Evolutionary conservation across 2,888 invertebrate genomes (phyloP).

Genomic region (Heliothis peltigera): DNA sequence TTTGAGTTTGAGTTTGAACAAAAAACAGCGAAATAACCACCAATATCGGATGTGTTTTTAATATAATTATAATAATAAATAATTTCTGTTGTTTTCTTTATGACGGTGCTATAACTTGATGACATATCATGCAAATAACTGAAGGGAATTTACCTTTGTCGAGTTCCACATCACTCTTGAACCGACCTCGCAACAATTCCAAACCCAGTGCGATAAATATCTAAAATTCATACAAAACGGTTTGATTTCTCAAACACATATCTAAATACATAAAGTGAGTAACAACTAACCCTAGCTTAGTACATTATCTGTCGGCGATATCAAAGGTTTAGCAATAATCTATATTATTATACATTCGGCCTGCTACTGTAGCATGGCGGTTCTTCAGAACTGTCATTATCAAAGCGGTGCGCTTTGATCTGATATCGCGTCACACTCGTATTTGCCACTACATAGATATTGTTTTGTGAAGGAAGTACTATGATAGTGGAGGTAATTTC

Average conservation of each 20-base stretch:
- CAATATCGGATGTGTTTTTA: no score
- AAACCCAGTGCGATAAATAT: constrained; percentile 33
- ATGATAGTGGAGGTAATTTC: constrained; percentile 53
- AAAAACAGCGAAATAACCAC: no score
- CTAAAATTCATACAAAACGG: constrained; percentile 28
- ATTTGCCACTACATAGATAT: constrained; percentile 82
- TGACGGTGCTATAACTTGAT: no score
- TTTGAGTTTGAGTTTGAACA: no score
- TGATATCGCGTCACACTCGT: constrained; percentile 78
- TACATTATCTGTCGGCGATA: constrained; percentile 68
- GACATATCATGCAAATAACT: neutral
- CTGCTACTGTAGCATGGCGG: constrained; percentile 81
- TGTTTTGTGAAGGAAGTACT: constrained; percentile 68
- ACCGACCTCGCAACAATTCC: constrained; percentile 30
- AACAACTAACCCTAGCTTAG: constrained; percentile 55
- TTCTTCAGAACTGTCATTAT: constrained; percentile 76
- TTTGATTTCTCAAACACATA: constrained; percentile 45
- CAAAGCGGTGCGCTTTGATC: constrained; percentile 77
- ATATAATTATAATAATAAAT: no score
- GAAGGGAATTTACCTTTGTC: neutral
- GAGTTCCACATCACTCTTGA: neutral
- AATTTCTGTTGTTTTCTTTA: no score
- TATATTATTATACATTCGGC: constrained; percentile 69
- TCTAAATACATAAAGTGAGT: constrained; percentile 33
- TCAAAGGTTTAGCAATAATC: constrained; percentile 76